Evolutionary conservation across 2,113 vertebrate species (phyloP).

Genomic region (Ivindomyrus marchei): DNA sequence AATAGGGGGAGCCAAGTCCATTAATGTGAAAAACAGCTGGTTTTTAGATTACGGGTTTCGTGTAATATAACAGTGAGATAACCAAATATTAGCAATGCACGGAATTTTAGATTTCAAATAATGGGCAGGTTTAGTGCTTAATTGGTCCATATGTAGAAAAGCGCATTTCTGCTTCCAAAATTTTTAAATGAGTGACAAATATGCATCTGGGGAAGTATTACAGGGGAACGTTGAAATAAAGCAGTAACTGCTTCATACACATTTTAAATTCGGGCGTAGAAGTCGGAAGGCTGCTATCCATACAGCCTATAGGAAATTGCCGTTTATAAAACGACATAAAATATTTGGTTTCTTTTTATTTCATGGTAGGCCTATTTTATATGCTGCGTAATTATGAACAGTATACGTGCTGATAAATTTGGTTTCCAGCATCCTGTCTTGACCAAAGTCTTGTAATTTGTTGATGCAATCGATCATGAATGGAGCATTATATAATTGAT

Average conservation of each 20-base stretch:
- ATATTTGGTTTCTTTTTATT: background rate
- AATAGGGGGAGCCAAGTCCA: background rate
- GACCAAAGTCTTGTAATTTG: background rate
- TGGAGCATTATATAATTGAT: background rate
- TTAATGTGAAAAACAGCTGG: background rate
- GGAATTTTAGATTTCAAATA: background rate
- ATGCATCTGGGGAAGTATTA: background rate
- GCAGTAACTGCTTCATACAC: background rate
- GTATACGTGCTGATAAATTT: background rate
- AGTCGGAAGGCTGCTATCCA: background rate
- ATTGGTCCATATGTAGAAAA: background rate
- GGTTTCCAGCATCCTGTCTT: background rate
- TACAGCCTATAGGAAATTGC: background rate
- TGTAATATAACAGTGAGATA: background rate
- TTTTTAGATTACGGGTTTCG: background rate
- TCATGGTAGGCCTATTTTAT: background rate
- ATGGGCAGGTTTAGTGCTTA: background rate
- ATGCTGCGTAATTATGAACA: background rate
- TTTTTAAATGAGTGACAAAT: background rate
- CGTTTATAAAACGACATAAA: background rate
- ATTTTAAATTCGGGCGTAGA: background rate
- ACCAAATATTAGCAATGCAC: background rate
- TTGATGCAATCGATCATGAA: background rate
- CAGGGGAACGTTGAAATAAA: background rate
- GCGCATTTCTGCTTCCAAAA: background rate